phyloP scores from a whole-genome alignment of 2,888 invertebrate genomes.

The Adineta ricciae region DNA sequence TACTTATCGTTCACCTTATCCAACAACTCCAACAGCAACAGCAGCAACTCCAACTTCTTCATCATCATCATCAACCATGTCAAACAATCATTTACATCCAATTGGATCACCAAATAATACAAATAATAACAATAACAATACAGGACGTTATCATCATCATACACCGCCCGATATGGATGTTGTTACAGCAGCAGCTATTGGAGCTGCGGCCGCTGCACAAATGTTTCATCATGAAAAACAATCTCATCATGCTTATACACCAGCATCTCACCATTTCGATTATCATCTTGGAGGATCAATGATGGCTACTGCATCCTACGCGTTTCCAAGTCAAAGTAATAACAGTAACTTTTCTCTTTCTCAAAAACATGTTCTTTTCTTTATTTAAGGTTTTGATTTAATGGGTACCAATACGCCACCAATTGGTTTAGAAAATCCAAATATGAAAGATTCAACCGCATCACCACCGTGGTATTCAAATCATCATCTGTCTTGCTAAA shows the following conservation, averaged over 20 bases:
- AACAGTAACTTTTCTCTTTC: not conserved
- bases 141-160: slow-evolving; percentile 22
- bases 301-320: not conserved
- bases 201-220: slow-evolving; percentile 17
- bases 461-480: not conserved
- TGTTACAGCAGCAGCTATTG: slow-evolving; percentile 18
- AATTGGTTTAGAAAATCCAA: not conserved
- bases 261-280: slow-evolving; percentile 6
- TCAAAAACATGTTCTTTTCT: too few relatives aligned
- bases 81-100: not conserved
- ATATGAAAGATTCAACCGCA: not conserved
- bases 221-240: not conserved
- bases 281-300: slow-evolving; percentile 7
- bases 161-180: not conserved
- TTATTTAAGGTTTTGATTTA: not conserved
- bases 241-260: slow-evolving; percentile 17
- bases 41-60: not conserved
- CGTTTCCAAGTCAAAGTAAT: not conserved
- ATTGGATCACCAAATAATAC: not conserved
- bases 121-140: not conserved
- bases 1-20: not conserved
- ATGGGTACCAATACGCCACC: not conserved
- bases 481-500: not conserved
- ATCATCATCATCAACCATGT: not conserved
- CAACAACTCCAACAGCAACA: not conserved